These are phyloP conservation scores for Chauna torquata DNA, from an alignment of 2,113 vertebrate genomes.

Conservation along the genomic window DNA sequence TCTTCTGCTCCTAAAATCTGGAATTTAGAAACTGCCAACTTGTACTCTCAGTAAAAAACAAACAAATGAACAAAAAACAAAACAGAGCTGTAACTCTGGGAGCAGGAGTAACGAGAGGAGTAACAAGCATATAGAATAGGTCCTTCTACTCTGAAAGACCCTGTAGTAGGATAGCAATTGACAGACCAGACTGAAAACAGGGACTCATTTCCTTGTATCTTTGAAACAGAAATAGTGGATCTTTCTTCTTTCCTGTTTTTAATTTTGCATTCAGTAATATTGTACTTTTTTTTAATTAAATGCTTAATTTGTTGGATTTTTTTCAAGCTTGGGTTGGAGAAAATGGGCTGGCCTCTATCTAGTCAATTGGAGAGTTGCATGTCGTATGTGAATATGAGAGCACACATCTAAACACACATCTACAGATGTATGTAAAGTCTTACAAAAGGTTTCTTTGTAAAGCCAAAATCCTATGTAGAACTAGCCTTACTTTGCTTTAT, in stretches of 20 bases:
- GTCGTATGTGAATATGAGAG: rapidly evolving
- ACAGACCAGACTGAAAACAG: neutral
- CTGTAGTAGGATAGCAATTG: neutral
- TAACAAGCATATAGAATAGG: neutral
- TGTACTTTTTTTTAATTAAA: neutral
- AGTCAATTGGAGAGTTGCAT: neutral
- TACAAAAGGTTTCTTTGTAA: neutral
- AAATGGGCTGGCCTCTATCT: neutral
- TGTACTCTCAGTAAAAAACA: neutral
- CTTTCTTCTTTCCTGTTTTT: neutral
- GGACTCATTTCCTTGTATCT: neutral
- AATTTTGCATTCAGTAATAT: neutral
- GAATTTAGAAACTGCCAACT: neutral
- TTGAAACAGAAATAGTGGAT: neutral
- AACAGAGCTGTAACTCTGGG: neutral
- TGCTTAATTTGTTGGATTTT: neutral
- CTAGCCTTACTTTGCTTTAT: neutral
- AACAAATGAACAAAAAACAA: neutral
- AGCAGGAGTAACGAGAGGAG: too few species aligned
- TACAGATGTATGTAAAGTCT: neutral
- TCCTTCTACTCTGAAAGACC: neutral
- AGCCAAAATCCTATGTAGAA: neutral
- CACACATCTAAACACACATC: neutral
- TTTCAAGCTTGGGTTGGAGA: neutral
- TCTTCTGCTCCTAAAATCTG: neutral